phyloP scores from a whole-genome alignment of 2,113 vertebrate species.

The Pleuronectes platessa region DNA sequence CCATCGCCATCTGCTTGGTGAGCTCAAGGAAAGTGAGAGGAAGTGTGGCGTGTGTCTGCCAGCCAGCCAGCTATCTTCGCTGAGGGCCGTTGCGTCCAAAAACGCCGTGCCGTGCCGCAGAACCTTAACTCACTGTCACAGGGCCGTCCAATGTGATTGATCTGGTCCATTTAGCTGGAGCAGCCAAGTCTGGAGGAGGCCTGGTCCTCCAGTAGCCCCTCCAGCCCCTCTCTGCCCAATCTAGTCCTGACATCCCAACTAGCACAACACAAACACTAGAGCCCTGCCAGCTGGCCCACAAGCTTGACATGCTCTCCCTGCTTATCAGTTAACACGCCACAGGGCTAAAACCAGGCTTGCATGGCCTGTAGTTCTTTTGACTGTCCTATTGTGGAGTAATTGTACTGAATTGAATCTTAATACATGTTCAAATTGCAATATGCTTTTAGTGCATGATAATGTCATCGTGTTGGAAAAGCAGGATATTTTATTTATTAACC shows the following conservation, averaged over 20 bases:
- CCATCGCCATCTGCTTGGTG: conserved; percentile 83
- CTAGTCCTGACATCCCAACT: conserved; percentile 68
- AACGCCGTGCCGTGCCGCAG: conserved; percentile 73
- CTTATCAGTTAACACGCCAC: conserved; percentile 72
- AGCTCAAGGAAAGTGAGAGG: conserved; percentile 73
- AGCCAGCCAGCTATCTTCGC: conserved; percentile 70
- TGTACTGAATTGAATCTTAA: conserved; percentile 35
- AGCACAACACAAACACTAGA: conserved; percentile 76
- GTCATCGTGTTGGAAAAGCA: conserved; percentile 11
- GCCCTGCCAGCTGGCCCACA: conserved; percentile 76
- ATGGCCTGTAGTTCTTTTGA: conserved; percentile 34
- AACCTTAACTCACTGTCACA: conserved; percentile 85
- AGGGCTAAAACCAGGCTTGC: conserved; percentile 61
- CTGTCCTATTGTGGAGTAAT: conserved; percentile 35
- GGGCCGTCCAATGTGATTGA: conserved; percentile 83
- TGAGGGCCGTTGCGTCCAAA: conserved; percentile 73
- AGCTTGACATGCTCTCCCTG: conserved; percentile 67
- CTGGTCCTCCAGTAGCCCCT: conserved; percentile 74
- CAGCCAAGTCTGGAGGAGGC: conserved; percentile 80
- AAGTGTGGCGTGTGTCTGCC: conserved; percentile 65
- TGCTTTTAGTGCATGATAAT: conserved; percentile 31
- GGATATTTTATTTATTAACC: conserved; percentile 6
- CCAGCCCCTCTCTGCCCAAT: conserved; percentile 65
- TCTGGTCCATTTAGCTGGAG: conserved; percentile 86
- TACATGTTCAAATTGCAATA: conserved; percentile 17